Base-by-base conservation (phyloP, 2,888 invertebrate genomes). In the Crossocerus cetratus region DNA sequence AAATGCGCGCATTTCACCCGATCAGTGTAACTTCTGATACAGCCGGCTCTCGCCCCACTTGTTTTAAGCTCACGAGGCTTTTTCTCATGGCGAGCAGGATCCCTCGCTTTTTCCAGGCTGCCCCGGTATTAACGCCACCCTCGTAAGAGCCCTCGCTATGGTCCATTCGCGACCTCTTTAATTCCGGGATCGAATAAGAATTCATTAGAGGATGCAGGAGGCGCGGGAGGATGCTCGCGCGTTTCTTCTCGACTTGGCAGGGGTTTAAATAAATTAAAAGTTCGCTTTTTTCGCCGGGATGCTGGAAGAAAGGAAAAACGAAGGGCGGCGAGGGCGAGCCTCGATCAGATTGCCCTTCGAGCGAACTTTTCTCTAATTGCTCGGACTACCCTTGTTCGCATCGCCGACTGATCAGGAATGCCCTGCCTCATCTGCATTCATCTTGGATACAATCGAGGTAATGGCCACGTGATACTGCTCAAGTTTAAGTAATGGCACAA, bases 191-290 rank as follows among this genome's bases (percentile, higher is more conserved):
- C 82, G 80, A 85, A 85, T 84, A 78, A 81, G 81, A 84, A 83
- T 84, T 83, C 85, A 84, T 85, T 81, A 85, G 76, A 68, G 78
- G 53, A 72, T 63, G 55, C 62, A 42, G 53, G 20, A 53, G 11
- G 49, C 59, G 63, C 69, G 3, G 45, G 54, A 21, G 13, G 44
- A 13, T 23, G 11, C 57, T 60, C 59, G 32, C 32, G 32, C 58
- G 49, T 45, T 53, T 22, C 53, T 22, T 63, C 18, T 42, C 21
- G 22, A 22, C 21, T 3, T 42, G 49, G 43, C n/a, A 54, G 65
- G 68, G 75, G 74, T 84, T 83, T 82, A 82, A 84, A 85, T 85
- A 80, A 82, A 84, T 82, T 84, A 83, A 83, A 82, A 84, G 85
- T 80, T 84, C 82, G 73, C 71, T 72, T 55, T 73, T 76, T 72